Percentiles rank a stretch among this genome's conserved stretches.
phyloP scores from a whole-genome alignment of 2,888 invertebrate species.

The Ormyrus rosae region DNA sequence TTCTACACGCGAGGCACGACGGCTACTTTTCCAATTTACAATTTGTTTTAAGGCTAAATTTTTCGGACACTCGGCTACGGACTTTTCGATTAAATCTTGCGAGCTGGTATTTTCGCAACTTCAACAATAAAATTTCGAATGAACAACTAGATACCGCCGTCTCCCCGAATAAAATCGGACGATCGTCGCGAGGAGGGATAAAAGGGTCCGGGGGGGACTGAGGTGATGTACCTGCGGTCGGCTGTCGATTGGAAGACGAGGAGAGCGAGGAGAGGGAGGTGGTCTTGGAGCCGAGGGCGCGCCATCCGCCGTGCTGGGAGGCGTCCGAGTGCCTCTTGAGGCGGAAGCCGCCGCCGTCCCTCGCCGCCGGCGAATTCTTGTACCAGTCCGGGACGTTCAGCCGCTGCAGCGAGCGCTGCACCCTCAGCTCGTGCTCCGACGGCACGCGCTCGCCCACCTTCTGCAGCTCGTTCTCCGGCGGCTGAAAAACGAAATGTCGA shows the following conservation, averaged over 20 bases:
- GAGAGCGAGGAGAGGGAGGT: conserved; percentile 88
- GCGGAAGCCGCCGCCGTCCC: conserved; percentile 88
- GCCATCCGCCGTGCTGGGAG: conserved; percentile 78
- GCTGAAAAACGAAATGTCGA: conserved; percentile 78
- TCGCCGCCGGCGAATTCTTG: conserved; percentile 85
- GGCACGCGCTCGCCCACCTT: conserved; percentile 88
- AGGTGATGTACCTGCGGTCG: conserved; percentile 67
- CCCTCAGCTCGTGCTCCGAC: conserved; percentile 95
- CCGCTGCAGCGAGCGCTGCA: conserved; percentile 94
- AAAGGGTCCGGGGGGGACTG: conserved; percentile 73
- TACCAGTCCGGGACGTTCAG: conserved; percentile 98
- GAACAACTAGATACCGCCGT: too few species aligned
- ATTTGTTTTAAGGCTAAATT: too few species aligned
- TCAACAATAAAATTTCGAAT: too few species aligned
- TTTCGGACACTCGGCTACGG: too few species aligned
- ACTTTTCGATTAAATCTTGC: too few species aligned
- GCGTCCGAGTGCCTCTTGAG: conserved; percentile 86
- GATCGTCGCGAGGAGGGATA: conserved; percentile 52
- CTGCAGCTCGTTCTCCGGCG: conserved; percentile 95
- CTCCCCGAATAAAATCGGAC: too few species aligned
- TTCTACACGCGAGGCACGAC: too few species aligned
- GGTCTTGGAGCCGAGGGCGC: conserved; percentile 87
- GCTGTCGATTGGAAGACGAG: conserved; percentile 74
- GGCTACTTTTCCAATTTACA: too few species aligned
- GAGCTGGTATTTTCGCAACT: too few species aligned